Conservation (phyloP, 2,797 vertebrate species). For the Sebastes itinus region DNA sequence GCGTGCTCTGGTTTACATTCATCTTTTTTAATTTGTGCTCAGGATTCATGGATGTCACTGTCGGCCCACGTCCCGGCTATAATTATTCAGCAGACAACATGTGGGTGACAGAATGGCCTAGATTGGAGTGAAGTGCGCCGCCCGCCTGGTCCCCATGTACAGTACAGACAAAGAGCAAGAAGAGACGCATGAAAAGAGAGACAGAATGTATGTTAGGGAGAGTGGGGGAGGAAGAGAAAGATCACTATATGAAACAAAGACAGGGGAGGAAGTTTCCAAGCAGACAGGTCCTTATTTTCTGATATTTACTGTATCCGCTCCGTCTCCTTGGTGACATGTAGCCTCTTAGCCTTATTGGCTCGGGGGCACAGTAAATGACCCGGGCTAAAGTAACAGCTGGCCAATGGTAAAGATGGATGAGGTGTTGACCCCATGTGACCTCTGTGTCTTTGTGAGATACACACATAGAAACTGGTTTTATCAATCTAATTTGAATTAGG, state of each 20-base stretch:
- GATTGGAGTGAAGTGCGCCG: slow-evolving; percentile 10
- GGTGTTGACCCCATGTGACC: slow-evolving; percentile 3
- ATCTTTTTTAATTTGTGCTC: slow-evolving; percentile 40
- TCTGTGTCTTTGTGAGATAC: background rate
- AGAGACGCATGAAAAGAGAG: background rate
- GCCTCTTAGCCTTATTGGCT: slow-evolving; percentile 13
- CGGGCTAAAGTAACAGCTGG: slow-evolving; percentile 28
- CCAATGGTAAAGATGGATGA: background rate
- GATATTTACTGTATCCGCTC: background rate
- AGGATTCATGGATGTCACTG: slow-evolving; percentile 25
- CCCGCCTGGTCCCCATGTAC: background rate
- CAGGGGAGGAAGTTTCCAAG: background rate
- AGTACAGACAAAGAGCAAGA: slow-evolving; percentile 11
- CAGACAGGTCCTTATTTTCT: background rate
- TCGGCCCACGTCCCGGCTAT: background rate
- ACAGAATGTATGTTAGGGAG: slow-evolving; percentile 4
- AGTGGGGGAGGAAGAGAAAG: background rate
- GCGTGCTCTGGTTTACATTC: slow-evolving; percentile 6
- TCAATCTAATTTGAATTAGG: background rate
- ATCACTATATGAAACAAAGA: background rate
- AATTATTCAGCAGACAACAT: slow-evolving; percentile 45
- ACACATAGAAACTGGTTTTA: background rate
- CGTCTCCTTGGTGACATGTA: background rate
- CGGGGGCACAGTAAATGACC: background rate
- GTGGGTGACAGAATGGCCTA: slow-evolving; percentile 41